These are phyloP conservation scores for Melolontha melolontha DNA, from an alignment of 2,888 invertebrate genomes.

Conservation along the genomic window DNA sequence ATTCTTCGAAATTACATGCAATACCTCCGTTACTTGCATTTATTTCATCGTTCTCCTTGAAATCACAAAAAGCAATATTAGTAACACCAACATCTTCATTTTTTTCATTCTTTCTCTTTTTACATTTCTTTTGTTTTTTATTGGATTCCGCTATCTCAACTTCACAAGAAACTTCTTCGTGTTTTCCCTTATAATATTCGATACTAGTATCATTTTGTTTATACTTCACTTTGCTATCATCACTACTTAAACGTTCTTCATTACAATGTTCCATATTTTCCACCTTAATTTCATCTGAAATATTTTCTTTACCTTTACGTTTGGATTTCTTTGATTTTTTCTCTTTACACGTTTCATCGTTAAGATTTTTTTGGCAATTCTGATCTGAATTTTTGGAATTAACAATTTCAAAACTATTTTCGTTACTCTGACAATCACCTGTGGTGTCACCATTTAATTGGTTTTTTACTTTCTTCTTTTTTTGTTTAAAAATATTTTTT, in stretches of 20 bases:
- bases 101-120: constrained; percentile 8
- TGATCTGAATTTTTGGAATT: too few species aligned
- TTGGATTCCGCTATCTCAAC: background rate
- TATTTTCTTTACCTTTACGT: background rate
- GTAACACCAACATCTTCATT: background rate
- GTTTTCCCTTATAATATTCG: background rate
- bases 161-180: background rate
- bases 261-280: too few species aligned
- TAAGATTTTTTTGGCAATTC: background rate
- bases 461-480: too few species aligned
- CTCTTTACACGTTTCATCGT: background rate
- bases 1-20: too few species aligned
- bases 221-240: background rate
- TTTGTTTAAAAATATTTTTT: too few species aligned
- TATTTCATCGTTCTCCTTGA: background rate
- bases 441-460: too few species aligned
- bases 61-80: constrained; percentile 7
- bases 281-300: background rate
- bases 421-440: too few species aligned
- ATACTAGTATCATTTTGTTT: background rate
- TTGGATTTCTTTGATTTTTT: constrained; percentile 3
- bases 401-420: too few species aligned
- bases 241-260: background rate
- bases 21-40: too few species aligned
- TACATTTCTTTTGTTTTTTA: constrained; percentile 1